phyloP scores from a whole-genome alignment of 2,797 vertebrate genomes.

The Myripristis jacobus region DNA sequence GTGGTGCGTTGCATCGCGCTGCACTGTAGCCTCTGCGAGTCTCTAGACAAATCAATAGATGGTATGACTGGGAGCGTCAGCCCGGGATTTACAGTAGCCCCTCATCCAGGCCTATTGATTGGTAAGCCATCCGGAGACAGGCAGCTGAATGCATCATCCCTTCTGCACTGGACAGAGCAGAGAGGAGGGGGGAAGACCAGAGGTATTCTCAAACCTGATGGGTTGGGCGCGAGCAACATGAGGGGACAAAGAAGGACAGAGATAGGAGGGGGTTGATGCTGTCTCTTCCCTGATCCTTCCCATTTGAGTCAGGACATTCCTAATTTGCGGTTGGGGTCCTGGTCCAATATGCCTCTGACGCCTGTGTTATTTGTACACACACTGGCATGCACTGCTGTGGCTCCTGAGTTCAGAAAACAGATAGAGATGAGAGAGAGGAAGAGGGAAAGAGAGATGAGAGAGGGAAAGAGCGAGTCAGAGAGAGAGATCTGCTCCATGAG shows the following conservation, averaged over 20 bases:
- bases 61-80: slow-evolving; percentile 25
- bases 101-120: slow-evolving; percentile 10
- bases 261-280: background rate
- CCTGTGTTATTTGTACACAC: slow-evolving; percentile 19
- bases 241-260: slow-evolving; percentile 1
- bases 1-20: background rate
- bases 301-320: slow-evolving; percentile 28
- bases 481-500: slow-evolving; percentile 18
- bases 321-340: slow-evolving; percentile 14
- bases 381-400: background rate
- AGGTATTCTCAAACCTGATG: slow-evolving; percentile 39
- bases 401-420: slow-evolving; percentile 14
- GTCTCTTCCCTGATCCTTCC: slow-evolving; percentile 41
- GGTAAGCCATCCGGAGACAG: slow-evolving; percentile 20
- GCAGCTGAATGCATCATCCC: slow-evolving; percentile 41
- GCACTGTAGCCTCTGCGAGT: slow-evolving; percentile 15
- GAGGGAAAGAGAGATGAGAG: background rate
- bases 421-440: slow-evolving; percentile 22
- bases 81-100: slow-evolving; percentile 25
- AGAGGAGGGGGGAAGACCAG: slow-evolving; percentile 23
- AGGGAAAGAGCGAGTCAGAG: background rate
- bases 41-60: slow-evolving; percentile 35
- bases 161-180: slow-evolving; percentile 5
- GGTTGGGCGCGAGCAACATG: slow-evolving; percentile 39
- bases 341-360: slow-evolving; percentile 8